These are phyloP conservation scores for Diuraphis noxia DNA, from an alignment of 1,140 invertebrate genomes.

Conservation along the genomic window DNA sequence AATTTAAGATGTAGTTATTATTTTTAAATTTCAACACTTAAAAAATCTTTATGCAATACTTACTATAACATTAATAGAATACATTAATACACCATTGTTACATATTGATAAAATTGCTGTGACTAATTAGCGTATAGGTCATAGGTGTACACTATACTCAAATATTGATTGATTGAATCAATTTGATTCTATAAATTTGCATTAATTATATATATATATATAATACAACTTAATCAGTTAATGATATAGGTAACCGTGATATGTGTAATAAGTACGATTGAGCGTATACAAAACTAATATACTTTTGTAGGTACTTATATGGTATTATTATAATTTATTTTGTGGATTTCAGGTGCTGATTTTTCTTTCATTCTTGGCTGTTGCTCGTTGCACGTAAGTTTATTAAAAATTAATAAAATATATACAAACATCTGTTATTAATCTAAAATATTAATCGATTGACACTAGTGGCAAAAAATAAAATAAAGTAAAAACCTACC, in stretches of 20 bases:
- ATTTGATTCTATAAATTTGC: not conserved
- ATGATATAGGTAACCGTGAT: not conserved
- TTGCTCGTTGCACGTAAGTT: constrained; percentile 44
- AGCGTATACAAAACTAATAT: not conserved
- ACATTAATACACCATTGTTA: not conserved
- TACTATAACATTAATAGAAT: not conserved
- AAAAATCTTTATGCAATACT: not conserved
- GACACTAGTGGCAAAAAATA: not conserved
- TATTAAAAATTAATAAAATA: not conserved
- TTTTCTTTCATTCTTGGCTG: not conserved
- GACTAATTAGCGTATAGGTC: not conserved
- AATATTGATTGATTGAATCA: too few species aligned
- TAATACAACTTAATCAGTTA: not conserved
- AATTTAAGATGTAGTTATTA: not conserved
- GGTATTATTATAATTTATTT: not conserved
- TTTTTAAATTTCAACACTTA: not conserved
- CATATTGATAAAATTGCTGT: not conserved
- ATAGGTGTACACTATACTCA: not conserved
- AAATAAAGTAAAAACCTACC: not conserved
- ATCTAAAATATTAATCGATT: not conserved
- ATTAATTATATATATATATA: not conserved
- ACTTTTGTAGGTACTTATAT: too few species aligned
- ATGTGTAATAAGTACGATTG: not conserved
- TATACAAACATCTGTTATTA: not conserved
- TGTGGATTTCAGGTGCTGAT: constrained; percentile 12